phyloP scores from a whole-genome alignment of 1,140 invertebrate species.

The Drosophila nigrodunni region DNA sequence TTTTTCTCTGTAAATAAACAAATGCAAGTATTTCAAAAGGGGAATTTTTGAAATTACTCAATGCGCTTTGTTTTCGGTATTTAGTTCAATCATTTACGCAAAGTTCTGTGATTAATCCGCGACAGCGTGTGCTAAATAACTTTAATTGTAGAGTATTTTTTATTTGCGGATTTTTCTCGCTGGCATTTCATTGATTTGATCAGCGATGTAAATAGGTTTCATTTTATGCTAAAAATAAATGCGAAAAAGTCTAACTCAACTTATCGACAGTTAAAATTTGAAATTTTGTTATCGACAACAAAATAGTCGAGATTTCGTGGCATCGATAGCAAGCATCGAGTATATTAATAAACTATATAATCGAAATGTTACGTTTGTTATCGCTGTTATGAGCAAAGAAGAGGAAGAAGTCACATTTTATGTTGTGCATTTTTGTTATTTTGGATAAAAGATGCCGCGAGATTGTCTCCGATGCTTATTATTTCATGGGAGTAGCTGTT shows the following conservation, averaged over 20 bases:
- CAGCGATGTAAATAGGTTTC: slow-evolving; percentile 14
- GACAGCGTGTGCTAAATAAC: slow-evolving; percentile 73
- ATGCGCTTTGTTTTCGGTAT: slow-evolving; percentile 65
- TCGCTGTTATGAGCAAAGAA: neutral
- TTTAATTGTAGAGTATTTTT: slow-evolving; percentile 24
- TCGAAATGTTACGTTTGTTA: slow-evolving; percentile 5
- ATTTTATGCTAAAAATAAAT: slow-evolving; percentile 6
- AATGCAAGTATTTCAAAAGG: slow-evolving; percentile 1
- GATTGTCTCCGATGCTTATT: no score
- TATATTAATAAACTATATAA: neutral
- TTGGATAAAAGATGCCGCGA: neutral
- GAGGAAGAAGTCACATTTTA: neutral
- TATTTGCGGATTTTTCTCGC: slow-evolving; percentile 1
- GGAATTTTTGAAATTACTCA: slow-evolving; percentile 49
- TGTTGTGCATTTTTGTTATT: neutral
- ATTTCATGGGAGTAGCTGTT: neutral
- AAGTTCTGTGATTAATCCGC: slow-evolving; percentile 64
- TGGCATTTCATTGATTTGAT: slow-evolving; percentile 38
- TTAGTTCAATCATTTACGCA: slow-evolving; percentile 64
- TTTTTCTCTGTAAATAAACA: neutral
- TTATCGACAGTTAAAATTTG: neutral
- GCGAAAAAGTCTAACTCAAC: neutral
- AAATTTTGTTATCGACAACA: neutral
- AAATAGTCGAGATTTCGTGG: neutral
- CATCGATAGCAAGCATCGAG: slow-evolving; percentile 1